phyloP scores from a whole-genome alignment of 2,113 vertebrate genomes.

The Lates calcarifer region DNA sequence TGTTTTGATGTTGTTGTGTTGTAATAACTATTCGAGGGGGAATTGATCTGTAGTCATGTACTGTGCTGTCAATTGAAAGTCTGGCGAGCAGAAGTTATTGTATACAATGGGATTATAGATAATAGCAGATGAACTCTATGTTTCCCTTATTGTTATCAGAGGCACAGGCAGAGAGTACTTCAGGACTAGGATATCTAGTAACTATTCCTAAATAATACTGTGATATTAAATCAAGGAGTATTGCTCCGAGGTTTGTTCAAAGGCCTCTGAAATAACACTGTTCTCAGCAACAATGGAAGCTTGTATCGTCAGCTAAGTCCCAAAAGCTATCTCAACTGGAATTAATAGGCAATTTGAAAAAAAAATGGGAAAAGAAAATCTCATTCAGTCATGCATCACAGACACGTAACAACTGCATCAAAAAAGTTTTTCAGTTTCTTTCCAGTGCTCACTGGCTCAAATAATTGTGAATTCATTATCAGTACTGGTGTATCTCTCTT shows the following conservation, averaged over 20 bases:
- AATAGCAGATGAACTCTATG: neutral
- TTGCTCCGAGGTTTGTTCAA: conserved; percentile 76
- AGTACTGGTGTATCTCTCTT: neutral
- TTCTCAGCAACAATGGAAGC: conserved; percentile 84
- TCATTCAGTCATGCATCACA: conserved; percentile 76
- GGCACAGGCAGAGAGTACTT: conserved; percentile 33
- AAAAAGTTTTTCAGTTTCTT: conserved; percentile 32
- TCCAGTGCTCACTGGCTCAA: neutral
- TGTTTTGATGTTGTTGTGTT: neutral
- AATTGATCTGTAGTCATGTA: neutral
- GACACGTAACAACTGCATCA: conserved; percentile 77
- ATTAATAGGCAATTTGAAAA: conserved; percentile 85
- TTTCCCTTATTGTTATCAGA: conserved; percentile 55
- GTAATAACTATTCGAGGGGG: neutral
- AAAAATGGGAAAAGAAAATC: conserved; percentile 45
- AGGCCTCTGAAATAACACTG: conserved; percentile 85
- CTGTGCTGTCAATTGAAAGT: conserved; percentile 18
- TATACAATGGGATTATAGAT: conserved; percentile 11
- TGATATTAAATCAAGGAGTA: conserved; percentile 71
- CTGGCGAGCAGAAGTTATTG: neutral
- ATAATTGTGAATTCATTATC: neutral
- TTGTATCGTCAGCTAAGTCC: conserved; percentile 82
- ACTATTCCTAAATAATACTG: conserved; percentile 62
- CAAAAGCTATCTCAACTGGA: conserved; percentile 89
- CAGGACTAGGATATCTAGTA: conserved; percentile 37